Evolutionary conservation across 1,140 invertebrate species (phyloP).

Genomic region (Plectrocnemia conspersa): DNA sequence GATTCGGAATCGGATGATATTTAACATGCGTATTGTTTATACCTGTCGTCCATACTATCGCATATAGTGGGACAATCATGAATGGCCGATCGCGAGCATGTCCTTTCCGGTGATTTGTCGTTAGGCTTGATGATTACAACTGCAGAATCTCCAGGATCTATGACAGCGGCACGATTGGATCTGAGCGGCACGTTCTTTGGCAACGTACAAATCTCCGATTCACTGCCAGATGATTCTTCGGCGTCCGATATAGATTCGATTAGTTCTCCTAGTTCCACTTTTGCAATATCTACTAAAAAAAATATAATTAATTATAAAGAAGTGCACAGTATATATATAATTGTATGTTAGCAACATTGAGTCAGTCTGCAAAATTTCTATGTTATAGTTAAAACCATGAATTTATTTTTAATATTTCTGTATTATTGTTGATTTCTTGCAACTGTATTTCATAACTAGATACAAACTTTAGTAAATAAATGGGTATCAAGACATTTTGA

Average conservation of each 20-base stretch:
- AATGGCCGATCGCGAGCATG: slow-evolving; percentile 34
- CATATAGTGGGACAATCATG: slow-evolving; percentile 46
- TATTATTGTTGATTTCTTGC: too few species aligned
- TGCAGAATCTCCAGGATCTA: slow-evolving; percentile 3
- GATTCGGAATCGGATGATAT: background rate
- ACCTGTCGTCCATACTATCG: slow-evolving; percentile 50
- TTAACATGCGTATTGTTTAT: slow-evolving; percentile 14
- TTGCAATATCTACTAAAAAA: slow-evolving; percentile 26
- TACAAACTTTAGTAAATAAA: too few species aligned
- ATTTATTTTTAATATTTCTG: too few species aligned
- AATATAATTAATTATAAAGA: too few species aligned
- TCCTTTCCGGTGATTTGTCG: slow-evolving; percentile 12
- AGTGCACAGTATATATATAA: background rate
- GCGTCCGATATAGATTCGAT: slow-evolving; percentile 51
- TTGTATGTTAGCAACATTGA: background rate
- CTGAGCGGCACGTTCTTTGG: slow-evolving; percentile 17
- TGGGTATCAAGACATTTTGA: too few species aligned
- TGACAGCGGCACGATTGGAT: slow-evolving; percentile 6
- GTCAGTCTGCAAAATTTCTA: too few species aligned
- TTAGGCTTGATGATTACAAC: slow-evolving; percentile 16
- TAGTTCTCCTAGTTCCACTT: slow-evolving; percentile 43
- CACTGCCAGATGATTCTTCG: slow-evolving; percentile 49
- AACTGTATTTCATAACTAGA: too few species aligned
- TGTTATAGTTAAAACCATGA: too few species aligned
- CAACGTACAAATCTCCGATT: slow-evolving; percentile 31